phyloP scores from a whole-genome alignment of 2,888 invertebrate genomes.

The Ectobius pallidus region DNA sequence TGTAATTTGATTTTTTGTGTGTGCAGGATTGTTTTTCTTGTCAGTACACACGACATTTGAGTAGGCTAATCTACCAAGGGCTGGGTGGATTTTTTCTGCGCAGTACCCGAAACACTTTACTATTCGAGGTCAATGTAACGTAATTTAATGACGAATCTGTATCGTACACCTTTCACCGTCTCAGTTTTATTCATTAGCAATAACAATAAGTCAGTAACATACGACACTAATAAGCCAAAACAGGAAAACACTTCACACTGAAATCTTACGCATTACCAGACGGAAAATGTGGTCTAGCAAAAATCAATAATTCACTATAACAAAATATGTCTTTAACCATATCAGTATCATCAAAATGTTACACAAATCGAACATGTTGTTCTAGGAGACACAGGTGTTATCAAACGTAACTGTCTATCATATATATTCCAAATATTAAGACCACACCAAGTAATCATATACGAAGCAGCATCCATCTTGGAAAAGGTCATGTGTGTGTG shows the following conservation, averaged over 20 bases:
- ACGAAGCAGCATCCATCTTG: slow-evolving; percentile 50
- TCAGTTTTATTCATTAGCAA: neutral
- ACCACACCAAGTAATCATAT: slow-evolving; percentile 45
- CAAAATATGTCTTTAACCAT: slow-evolving; percentile 33
- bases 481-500: slow-evolving; percentile 51
- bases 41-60: slow-evolving; percentile 17
- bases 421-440: slow-evolving; percentile 36
- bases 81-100: slow-evolving; percentile 55
- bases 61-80: slow-evolving; percentile 51
- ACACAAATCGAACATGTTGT: slow-evolving; percentile 24
- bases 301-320: slow-evolving; percentile 42
- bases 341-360: slow-evolving; percentile 37
- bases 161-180: neutral
- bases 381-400: slow-evolving; percentile 15
- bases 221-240: neutral
- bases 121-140: slow-evolving; percentile 52
- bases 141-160: slow-evolving; percentile 7
- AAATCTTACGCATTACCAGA: slow-evolving; percentile 35
- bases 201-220: neutral
- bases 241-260: neutral
- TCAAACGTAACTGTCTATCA: slow-evolving; percentile 31
- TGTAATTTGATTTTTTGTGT: neutral
- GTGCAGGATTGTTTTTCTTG: neutral
- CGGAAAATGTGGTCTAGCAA: slow-evolving; percentile 41
- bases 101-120: slow-evolving; percentile 52